Percentiles rank a stretch among this genome's conserved stretches.
These are phyloP conservation scores for Archegozetes longisetosus DNA, from an alignment of 1,140 invertebrate genomes.

Conservation along the genomic window DNA sequence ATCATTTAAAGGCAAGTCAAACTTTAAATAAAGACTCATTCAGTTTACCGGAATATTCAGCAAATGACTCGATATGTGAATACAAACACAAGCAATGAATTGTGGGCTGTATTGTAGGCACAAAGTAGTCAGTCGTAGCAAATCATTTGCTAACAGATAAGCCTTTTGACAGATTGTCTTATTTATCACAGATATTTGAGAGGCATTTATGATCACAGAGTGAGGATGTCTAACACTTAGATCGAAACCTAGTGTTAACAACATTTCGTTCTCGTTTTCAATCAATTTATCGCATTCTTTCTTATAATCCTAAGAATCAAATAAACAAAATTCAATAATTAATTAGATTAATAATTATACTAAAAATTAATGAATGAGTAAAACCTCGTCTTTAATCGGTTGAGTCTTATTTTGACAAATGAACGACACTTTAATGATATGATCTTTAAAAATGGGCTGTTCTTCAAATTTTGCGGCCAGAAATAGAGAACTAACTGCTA, in stretches of 20 bases:
- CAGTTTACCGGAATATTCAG: background rate
- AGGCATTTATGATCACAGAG: background rate
- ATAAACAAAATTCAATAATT: background rate
- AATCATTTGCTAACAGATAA: background rate
- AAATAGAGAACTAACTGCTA: background rate
- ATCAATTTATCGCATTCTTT: background rate
- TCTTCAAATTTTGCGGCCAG: background rate
- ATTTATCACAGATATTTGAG: background rate
- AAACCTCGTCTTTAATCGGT: background rate
- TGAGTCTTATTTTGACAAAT: background rate
- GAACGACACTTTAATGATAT: background rate
- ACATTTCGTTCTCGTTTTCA: background rate
- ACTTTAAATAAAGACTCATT: background rate
- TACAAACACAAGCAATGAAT: background rate
- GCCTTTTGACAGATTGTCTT: background rate
- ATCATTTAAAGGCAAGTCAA: background rate
- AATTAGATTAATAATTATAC: background rate
- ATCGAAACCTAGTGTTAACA: background rate
- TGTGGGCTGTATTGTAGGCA: background rate
- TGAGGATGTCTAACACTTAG: background rate
- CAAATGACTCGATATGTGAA: background rate
- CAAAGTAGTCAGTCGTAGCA: background rate
- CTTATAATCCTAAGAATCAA: background rate
- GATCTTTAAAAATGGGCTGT: background rate
- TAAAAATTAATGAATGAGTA: background rate